A percentile compares a stretch with the other conserved stretches of the same genome.
Conservation (phyloP, 1,140 invertebrate genomes). For the Sycobia sp. region DNA sequence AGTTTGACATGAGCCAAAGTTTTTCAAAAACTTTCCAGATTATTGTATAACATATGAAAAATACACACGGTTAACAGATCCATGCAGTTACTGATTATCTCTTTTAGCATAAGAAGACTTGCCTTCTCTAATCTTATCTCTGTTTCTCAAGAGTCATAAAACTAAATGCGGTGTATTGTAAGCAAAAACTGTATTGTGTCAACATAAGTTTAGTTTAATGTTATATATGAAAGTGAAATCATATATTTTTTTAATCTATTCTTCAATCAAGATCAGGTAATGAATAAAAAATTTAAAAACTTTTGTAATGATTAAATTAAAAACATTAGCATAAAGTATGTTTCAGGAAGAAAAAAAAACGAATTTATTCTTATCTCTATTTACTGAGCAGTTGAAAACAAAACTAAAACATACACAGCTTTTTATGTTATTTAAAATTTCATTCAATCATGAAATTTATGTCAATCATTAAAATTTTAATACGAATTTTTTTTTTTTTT, state of each 20-base stretch:
- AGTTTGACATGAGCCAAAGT: neutral
- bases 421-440: constrained; percentile 8
- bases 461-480: no score
- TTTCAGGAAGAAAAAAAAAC: constrained; percentile 17
- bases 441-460: no score
- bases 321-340: constrained; percentile 11
- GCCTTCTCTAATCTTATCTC: constrained; percentile 31
- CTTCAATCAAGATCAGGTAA: neutral
- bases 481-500: no score
- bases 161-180: constrained; percentile 4
- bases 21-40: neutral
- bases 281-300: neutral
- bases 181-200: constrained; percentile 14
- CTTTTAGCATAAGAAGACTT: neutral
- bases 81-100: constrained; percentile 14
- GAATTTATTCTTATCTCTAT: constrained; percentile 31
- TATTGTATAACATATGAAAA: neutral
- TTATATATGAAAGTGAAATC: neutral
- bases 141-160: constrained; percentile 20
- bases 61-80: constrained; percentile 4
- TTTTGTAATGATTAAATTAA: neutral
- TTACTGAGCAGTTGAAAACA: constrained; percentile 4
- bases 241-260: neutral
- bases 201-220: neutral
- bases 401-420: constrained; percentile 1